Evolutionary conservation across 1,140 invertebrate genomes (phyloP), one percentile per base, ranked within the genome.

Genomic region (Camponotus floridanus): DNA sequence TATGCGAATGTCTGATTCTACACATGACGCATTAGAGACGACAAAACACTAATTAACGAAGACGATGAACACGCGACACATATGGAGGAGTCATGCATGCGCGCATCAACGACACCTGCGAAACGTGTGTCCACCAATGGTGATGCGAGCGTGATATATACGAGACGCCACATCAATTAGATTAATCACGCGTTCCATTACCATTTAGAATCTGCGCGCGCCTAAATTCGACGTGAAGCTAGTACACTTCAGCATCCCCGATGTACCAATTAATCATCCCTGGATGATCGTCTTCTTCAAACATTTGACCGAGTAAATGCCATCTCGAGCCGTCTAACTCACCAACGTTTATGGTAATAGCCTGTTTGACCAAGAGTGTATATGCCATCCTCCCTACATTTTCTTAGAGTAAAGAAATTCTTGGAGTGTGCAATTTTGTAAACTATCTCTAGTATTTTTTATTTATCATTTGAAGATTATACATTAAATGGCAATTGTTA

Each of bases 41-140:
- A 67, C 74, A 87, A 91, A 91, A 91, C 71, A 76, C 73, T 92
- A 92, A 92, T 92, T 92, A 90, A 91, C 91, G 61, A 91, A 92
- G 88, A 92, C 86, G 88, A 80, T 88, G 48, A 88, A 71, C 76
- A 79, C 85, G 84, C 86, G 71, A 81, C 86, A 85, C 88, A 36
- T 7, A n/a, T 8, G 21, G 18, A 76, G 48, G 62, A 48, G 7
- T 88, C 88, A 87, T 87, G 79, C 84, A 88, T 70, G 36, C 36
- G 62, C 80, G 90, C 78, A 89, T 92, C 90, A 70, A 61, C 73
- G 57, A 74, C 92, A 92, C 81, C 91, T 91, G 91, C 67, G 78
- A 76, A 51, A 83, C 76, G 90, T 85, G 86, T 86, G 89, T 90
- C 74, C 80, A 86, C 76, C 74, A 78, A 39, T n/a, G n/a, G n/a